These are phyloP conservation scores for Misgurnus anguillicaudatus DNA, from an alignment of 2,113 vertebrate genomes.

Conservation along the genomic window DNA sequence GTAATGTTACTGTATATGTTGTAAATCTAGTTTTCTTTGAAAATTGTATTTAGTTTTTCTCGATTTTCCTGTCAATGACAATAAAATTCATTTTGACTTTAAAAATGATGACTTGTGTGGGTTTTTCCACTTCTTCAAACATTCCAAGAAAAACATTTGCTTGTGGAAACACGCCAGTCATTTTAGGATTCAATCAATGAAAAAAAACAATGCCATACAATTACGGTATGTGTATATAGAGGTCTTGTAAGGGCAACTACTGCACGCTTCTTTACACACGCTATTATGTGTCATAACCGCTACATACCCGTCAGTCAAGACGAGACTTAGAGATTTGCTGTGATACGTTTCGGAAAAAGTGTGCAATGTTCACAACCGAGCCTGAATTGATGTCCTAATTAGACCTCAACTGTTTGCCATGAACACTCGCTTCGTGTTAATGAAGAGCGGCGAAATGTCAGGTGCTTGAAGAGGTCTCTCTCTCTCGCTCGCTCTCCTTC, in stretches of 20 bases:
- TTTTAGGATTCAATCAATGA: slow-evolving; percentile 1
- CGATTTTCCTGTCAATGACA: no score
- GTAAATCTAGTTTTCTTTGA: no score
- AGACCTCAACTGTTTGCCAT: slow-evolving; percentile 49
- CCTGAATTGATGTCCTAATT: slow-evolving; percentile 57
- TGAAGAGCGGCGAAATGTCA: slow-evolving; percentile 59
- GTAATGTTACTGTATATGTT: no score
- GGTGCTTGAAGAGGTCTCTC: slow-evolving; percentile 41
- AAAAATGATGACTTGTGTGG: slow-evolving; percentile 12
- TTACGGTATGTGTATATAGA: background rate
- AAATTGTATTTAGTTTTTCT: no score
- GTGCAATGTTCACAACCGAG: slow-evolving; percentile 12
- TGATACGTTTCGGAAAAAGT: background rate
- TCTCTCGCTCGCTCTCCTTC: slow-evolving; percentile 8
- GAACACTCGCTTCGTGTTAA: slow-evolving; percentile 38
- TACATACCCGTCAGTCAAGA: background rate
- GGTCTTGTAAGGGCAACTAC: background rate
- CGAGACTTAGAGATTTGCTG: slow-evolving; percentile 45
- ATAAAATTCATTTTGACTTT: no score
- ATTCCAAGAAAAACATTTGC: slow-evolving; percentile 17
- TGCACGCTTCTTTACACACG: background rate
- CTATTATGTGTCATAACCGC: background rate
- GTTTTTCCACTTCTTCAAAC: slow-evolving; percentile 28
- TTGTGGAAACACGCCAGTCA: slow-evolving; percentile 3
- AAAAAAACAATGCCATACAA: background rate